These are phyloP conservation scores for Drosophila hydei DNA, from an alignment of 1,140 invertebrate species.

Conservation along the genomic window DNA sequence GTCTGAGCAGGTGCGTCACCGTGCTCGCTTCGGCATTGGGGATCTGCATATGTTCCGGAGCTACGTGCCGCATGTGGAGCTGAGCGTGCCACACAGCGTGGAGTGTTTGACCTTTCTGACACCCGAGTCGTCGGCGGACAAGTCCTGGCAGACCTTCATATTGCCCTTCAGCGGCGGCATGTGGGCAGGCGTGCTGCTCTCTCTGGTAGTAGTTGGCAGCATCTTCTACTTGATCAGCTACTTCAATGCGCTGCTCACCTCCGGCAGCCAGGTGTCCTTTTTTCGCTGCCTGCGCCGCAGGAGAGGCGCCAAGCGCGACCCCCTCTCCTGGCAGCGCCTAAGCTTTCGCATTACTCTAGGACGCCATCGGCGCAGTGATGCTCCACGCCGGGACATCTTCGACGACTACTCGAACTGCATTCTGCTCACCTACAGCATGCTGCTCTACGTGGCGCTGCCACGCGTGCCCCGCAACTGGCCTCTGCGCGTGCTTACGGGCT, in stretches of 20 bases:
- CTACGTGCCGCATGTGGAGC: slow-evolving; percentile 88
- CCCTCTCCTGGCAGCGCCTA: slow-evolving; percentile 28
- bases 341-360: slow-evolving; percentile 61
- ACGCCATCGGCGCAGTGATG: slow-evolving; percentile 21
- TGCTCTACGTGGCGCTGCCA: slow-evolving; percentile 90
- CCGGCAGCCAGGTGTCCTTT: slow-evolving; percentile 15
- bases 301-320: not conserved
- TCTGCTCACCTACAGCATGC: slow-evolving; percentile 91
- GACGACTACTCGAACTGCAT: slow-evolving; percentile 89
- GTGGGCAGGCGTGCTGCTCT: slow-evolving; percentile 78
- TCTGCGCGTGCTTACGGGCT: slow-evolving; percentile 90
- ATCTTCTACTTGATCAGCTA: slow-evolving; percentile 73
- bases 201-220: slow-evolving; percentile 70
- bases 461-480: slow-evolving; percentile 90
- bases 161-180: slow-evolving; percentile 87
- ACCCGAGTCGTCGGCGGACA: slow-evolving; percentile 90
- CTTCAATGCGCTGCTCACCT: slow-evolving; percentile 56
- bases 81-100: slow-evolving; percentile 91
- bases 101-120: slow-evolving; percentile 93
- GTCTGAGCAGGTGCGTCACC: slow-evolving; percentile 80
- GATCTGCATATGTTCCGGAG: slow-evolving; percentile 90
- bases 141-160: slow-evolving; percentile 92
- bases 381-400: slow-evolving; percentile 85
- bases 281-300: slow-evolving; percentile 44
- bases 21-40: slow-evolving; percentile 90